Evolutionary conservation across 1,140 invertebrate genomes (phyloP).

Genomic region (Conus ventricosus): DNA sequence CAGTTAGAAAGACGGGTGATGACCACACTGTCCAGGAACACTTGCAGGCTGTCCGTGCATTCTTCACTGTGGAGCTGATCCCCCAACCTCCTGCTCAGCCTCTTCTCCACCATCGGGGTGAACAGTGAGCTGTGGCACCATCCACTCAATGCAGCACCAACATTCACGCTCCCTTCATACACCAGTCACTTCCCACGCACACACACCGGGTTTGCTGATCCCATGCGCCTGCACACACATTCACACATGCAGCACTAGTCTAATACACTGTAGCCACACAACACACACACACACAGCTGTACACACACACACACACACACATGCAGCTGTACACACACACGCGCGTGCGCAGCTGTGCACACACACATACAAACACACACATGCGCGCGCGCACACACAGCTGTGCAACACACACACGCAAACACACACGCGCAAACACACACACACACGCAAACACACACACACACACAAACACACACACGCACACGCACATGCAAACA

Average conservation of each 20-base stretch:
- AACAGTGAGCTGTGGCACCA: background rate
- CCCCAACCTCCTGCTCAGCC: no score
- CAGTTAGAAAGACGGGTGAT: background rate
- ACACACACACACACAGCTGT: background rate
- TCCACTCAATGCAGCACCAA: background rate
- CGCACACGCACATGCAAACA: background rate
- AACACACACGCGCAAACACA: background rate
- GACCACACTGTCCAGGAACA: no score
- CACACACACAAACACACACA: background rate
- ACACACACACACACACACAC: background rate
- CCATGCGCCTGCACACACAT: background rate
- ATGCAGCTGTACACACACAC: no score
- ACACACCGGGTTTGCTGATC: conserved; percentile 5
- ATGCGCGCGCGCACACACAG: background rate
- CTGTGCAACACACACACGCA: background rate
- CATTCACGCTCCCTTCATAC: background rate
- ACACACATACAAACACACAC: background rate
- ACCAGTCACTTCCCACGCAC: background rate
- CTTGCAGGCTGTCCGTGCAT: background rate
- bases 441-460: background rate
- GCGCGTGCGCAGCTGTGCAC: no score
- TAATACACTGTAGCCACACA: background rate
- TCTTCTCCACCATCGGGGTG: no score
- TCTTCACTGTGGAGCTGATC: no score
- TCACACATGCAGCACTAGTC: background rate